Conservation (phyloP, 1,140 invertebrate species). For the Anastatus disparis region DNA sequence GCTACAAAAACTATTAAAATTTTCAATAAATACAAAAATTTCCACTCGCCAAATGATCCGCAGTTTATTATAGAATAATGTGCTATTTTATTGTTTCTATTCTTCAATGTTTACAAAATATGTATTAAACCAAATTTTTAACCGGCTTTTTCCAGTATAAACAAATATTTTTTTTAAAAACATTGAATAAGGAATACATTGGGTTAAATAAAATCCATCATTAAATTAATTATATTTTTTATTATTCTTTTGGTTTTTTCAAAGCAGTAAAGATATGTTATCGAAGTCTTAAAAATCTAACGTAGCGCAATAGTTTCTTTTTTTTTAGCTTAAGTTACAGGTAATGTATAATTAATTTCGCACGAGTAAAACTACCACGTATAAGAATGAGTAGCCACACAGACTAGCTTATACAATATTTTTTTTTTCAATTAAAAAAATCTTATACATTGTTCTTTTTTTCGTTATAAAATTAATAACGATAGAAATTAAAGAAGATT, state of each 20-base stretch:
- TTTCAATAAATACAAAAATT: no score
- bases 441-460: constrained; percentile 16
- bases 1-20: no score
- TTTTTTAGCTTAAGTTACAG: not conserved
- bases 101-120: no score
- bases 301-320: constrained; percentile 16
- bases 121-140: no score
- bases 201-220: not conserved
- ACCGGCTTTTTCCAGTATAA: no score
- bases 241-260: constrained; percentile 36
- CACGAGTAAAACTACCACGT: constrained; percentile 14
- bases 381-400: constrained; percentile 7
- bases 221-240: constrained; percentile 22
- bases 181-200: not conserved
- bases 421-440: constrained; percentile 36
- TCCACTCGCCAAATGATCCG: no score
- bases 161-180: no score
- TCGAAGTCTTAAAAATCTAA: constrained; percentile 25
- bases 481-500: constrained; percentile 37
- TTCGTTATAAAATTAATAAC: constrained; percentile 38
- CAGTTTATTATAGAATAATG: no score
- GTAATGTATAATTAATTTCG: constrained; percentile 12
- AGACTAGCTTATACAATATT: no score
- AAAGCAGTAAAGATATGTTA: constrained; percentile 40
- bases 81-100: no score